Percentiles rank a stretch among this genome's conserved stretches.
These are phyloP conservation scores for Lymantria dispar DNA, from an alignment of 2,888 invertebrate genomes.

Conservation along the genomic window DNA sequence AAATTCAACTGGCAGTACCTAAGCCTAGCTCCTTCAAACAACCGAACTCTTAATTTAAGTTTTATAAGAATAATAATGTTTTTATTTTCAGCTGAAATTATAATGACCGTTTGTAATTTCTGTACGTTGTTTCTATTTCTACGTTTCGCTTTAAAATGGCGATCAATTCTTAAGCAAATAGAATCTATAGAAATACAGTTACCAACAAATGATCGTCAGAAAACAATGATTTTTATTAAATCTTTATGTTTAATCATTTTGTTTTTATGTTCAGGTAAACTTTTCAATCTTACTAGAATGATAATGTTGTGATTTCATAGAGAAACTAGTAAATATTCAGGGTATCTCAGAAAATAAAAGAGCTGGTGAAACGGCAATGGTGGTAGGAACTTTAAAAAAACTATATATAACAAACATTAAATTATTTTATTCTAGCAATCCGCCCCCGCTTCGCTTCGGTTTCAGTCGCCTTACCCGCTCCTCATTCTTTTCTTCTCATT, in stretches of 20 bases:
- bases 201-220: background rate
- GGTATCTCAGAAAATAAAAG: too few species aligned
- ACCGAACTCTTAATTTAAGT: background rate
- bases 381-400: too few species aligned
- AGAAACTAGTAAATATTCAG: too few species aligned
- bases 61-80: background rate
- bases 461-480: too few species aligned
- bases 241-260: background rate
- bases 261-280: background rate
- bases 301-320: too few species aligned
- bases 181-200: background rate
- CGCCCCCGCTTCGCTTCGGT: too few species aligned
- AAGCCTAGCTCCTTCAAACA: background rate
- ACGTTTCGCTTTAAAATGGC: background rate
- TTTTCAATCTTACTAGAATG: too few species aligned
- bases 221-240: background rate
- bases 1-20: background rate
- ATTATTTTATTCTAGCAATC: too few species aligned
- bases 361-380: too few species aligned
- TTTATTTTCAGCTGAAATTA: background rate
- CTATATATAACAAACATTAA: too few species aligned
- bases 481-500: too few species aligned
- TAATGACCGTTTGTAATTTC: background rate
- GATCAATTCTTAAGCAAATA: background rate
- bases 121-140: background rate